These are phyloP conservation scores for Glomeris maerens DNA, from an alignment of 1,140 invertebrate genomes.

Conservation along the genomic window DNA sequence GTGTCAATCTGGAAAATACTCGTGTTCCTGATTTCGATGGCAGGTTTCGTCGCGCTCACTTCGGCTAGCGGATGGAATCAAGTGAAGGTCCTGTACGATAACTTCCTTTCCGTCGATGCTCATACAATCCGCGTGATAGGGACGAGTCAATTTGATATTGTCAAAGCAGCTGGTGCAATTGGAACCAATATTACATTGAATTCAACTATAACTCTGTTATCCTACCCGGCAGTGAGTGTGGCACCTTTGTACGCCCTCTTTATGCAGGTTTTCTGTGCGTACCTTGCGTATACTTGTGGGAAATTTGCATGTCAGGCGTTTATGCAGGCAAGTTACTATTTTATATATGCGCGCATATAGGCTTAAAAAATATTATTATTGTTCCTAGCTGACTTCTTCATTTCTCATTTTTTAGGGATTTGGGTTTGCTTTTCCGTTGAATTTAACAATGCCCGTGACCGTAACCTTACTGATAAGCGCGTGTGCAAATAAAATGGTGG, in stretches of 20 bases:
- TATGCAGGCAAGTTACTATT: too few species aligned
- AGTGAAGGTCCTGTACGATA: conserved; percentile 56
- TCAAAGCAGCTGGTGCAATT: too few species aligned
- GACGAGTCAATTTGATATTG: too few species aligned
- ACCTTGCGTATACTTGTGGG: background rate
- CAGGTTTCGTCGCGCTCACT: conserved; percentile 50
- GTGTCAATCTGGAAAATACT: conserved; percentile 35
- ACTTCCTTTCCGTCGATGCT: conserved; percentile 59
- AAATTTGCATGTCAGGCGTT: conserved; percentile 23
- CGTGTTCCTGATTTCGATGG: conserved; percentile 37
- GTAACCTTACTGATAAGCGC: conserved; percentile 21
- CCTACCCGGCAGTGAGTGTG: too few species aligned
- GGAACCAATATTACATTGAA: too few species aligned
- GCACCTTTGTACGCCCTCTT: too few species aligned
- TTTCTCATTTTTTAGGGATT: too few species aligned
- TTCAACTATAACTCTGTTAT: too few species aligned
- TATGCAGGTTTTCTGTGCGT: background rate
- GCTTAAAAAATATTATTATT: too few species aligned
- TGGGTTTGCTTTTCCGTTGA: conserved; percentile 33
- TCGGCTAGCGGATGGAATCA: conserved; percentile 58
- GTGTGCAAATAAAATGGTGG: conserved; percentile 18
- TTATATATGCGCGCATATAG: too few species aligned
- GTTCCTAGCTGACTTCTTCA: too few species aligned
- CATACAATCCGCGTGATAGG: conserved; percentile 53
- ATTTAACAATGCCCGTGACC: conserved; percentile 28